phyloP scores from a whole-genome alignment of 2,113 vertebrate species.

The Leucoraja erinaceus region DNA sequence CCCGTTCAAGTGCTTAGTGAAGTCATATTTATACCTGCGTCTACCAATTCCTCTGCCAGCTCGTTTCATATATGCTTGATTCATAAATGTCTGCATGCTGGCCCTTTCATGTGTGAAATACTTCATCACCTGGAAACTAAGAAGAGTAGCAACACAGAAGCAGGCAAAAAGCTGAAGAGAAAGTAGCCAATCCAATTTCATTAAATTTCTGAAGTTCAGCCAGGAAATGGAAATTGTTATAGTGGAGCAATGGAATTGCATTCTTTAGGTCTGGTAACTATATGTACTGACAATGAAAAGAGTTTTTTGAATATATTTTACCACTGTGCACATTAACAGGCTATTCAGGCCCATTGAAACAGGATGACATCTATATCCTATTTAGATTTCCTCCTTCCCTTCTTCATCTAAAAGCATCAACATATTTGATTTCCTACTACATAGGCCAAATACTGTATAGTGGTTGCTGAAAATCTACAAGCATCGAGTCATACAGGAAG shows the following conservation, averaged over 20 bases:
- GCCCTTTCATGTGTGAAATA: background rate
- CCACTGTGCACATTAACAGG: background rate
- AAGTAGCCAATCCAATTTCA: background rate
- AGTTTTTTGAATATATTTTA: background rate
- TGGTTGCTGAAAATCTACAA: too few relatives aligned
- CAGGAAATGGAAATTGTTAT: background rate
- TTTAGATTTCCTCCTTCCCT: too few relatives aligned
- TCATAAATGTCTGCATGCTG: background rate
- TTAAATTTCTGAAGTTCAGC: background rate
- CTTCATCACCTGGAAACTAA: background rate
- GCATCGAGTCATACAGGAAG: too few relatives aligned
- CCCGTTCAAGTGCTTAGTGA: too few relatives aligned
- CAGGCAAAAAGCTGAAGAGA: background rate
- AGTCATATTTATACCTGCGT: too few relatives aligned
- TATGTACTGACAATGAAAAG: background rate
- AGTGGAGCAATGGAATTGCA: background rate
- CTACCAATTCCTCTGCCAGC: too few relatives aligned
- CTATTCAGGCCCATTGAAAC: too few relatives aligned
- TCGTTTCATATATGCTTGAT: too few relatives aligned
- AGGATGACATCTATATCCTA: too few relatives aligned
- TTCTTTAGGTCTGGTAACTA: background rate
- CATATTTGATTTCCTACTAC: too few relatives aligned
- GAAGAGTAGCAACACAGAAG: background rate
- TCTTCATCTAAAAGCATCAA: too few relatives aligned
- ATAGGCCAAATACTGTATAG: too few relatives aligned